Evolutionary conservation across 2,113 vertebrate species (phyloP).

Genomic region (Pterocles orientalis): DNA sequence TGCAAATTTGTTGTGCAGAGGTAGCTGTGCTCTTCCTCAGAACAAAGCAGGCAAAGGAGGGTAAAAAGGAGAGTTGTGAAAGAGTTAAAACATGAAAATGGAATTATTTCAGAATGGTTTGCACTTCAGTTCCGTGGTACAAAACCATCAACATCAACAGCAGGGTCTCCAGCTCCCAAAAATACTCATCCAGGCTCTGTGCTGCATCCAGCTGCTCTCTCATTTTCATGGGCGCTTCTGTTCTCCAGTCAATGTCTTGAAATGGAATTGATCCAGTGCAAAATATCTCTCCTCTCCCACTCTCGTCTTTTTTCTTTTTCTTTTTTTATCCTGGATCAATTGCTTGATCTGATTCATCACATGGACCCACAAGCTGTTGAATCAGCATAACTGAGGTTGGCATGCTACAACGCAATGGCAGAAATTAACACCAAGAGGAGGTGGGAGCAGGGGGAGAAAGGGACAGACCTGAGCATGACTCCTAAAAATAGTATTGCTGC

Average conservation of each 20-base stretch:
- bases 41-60: background rate
- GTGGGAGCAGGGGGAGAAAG: background rate
- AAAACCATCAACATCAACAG: background rate
- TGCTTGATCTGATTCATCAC: slow-evolving; percentile 14
- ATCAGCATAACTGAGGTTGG: slow-evolving; percentile 40
- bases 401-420: background rate
- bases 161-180: background rate
- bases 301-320: background rate
- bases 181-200: background rate
- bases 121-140: background rate
- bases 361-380: slow-evolving; percentile 2
- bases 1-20: background rate
- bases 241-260: background rate
- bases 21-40: background rate
- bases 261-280: background rate
- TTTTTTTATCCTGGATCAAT: slow-evolving; percentile 35
- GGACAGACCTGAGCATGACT: background rate
- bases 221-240: background rate
- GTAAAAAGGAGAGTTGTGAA: background rate
- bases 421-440: slow-evolving; percentile 5
- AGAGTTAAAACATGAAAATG: background rate
- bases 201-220: background rate
- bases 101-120: background rate
- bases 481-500: slow-evolving; percentile 48
- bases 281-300: background rate